Evolutionary conservation across 1,140 invertebrate species (phyloP).

Genomic region (Macrobrachium rosenbergii): DNA sequence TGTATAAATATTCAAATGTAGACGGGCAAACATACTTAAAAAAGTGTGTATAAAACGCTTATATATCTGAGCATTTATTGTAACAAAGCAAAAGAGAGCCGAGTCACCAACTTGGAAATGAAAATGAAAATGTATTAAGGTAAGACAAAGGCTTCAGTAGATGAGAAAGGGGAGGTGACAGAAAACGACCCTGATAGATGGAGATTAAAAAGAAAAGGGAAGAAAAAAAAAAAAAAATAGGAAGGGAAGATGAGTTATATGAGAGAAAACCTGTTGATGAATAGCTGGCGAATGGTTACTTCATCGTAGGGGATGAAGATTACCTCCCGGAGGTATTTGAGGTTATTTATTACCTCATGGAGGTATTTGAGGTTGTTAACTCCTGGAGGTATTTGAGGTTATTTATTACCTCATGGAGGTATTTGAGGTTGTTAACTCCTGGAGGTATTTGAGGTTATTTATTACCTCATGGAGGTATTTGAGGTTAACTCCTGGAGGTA

Average conservation of each 20-base stretch:
- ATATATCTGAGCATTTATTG: neutral
- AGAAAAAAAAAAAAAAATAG: slow-evolving; percentile 10
- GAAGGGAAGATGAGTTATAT: neutral
- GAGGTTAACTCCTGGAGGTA: too few relatives aligned
- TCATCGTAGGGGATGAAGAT: too few relatives aligned
- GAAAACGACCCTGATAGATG: neutral
- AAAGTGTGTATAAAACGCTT: neutral
- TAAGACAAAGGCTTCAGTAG: neutral
- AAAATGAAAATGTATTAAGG: neutral
- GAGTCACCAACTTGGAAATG: neutral
- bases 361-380: too few relatives aligned
- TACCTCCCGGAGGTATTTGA: too few relatives aligned
- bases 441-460: too few relatives aligned
- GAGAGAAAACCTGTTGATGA: too few relatives aligned
- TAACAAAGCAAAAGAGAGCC: neutral
- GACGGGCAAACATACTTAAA: neutral
- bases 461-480: too few relatives aligned
- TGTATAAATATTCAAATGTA: neutral
- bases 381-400: too few relatives aligned
- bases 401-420: too few relatives aligned
- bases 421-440: too few relatives aligned
- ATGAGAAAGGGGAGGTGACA: neutral
- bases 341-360: too few relatives aligned
- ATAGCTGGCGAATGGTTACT: too few relatives aligned
- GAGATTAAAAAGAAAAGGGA: neutral